Evolutionary conservation across 2,888 invertebrate species (phyloP), one percentile per base, ranked within the genome.

Genomic region (Sipunculus nudus): DNA sequence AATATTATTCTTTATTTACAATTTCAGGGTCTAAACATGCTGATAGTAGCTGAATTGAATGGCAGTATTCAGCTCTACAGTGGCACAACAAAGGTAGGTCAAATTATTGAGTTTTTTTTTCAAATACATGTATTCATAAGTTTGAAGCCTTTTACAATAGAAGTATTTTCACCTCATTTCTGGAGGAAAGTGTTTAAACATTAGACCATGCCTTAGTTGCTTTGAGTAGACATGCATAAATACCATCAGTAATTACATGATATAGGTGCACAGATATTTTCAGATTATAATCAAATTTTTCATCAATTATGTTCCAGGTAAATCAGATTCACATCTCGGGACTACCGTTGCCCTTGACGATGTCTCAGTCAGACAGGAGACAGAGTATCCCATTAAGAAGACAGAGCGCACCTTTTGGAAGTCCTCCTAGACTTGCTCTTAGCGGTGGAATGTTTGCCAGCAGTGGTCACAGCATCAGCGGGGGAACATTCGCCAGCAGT

Each of bases 1-100:
- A n/a, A n/a, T n/a, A n/a, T n/a, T n/a, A n/a, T n/a, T n/a, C n/a
- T n/a, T n/a, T n/a, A n/a, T n/a, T n/a, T n/a, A n/a, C 62, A 60
- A 47, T 81, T 85, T 35, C 74, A 89, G 88, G 86, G 87, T 74
- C 86, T 93, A 76, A 90, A 91, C 76, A 91, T 95, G 91, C 88
- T 94, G 55, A 91, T 93, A 0, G 87, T 93, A 43, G 87, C 96
- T 45, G 94, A 95, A 83, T 88, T 90, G 38, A 88, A 88, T 61
- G 92, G 92, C 19, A 90, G 89, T 72, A 88, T 96, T 28, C 88
- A 90, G 38, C 85, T 96, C 55, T 95, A 95, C 81, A 93, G 93
- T 0, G 96, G 96, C 4, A 87, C 89, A 16, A 88, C 87, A 57
- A 87, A 90, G 71, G 90, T 96, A 48, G 55, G 70, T n/a, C n/a